Evolutionary conservation across 2,113 vertebrate species (phyloP), one percentile per base, ranked within the genome.

Genomic region (Silurus asotus): DNA sequence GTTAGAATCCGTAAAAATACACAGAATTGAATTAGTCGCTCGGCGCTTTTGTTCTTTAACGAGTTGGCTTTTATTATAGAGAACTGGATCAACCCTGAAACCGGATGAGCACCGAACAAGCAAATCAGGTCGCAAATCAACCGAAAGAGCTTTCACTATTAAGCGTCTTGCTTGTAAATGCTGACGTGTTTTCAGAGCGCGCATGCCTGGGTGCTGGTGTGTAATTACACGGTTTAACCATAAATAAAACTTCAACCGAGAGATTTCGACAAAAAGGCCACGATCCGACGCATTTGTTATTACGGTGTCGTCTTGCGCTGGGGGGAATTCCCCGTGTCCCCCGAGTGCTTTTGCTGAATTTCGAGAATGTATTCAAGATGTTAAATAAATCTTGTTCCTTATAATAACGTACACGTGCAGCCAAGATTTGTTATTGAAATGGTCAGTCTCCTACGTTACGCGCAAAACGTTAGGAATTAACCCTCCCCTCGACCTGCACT

Each of bases 61-160:
- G 20, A 14, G 51, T 15, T 55, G 0, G 23, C 11, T 53, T 25
- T 25, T n/a, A 0, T 8, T 25, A 10, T 49, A 1, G 6, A 6
- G 61, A 80, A 80, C 28, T 10, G 5, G 77, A 28, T 80, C 28
- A 61, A 80, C 56, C 56, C 8, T 20, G 77, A 59, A 80, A 80
- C 77, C 53, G 56, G 77, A 23, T 80, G 6, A 75, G 20, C 20
- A n/a, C 28, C 23, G 17, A 80, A 61, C 56, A 0, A 80, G 77
- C 2, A 13, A 61, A 80, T 45, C 56, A 14, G 23, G 77, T 80
- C 48, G 56, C 37, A 37, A 37, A 37, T 20, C 23, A 45, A 61
- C 5, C 10, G 23, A 23, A 6, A 8, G 55, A 56, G 19, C 8
- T 6, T 13, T 37, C 6, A 20, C 45, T 51, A 53, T 17, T 45